A percentile compares a stretch with the other conserved stretches of the same genome.
Evolutionary conservation across 2,113 vertebrate species (phyloP).

Genomic region (Haemorhous mexicanus): DNA sequence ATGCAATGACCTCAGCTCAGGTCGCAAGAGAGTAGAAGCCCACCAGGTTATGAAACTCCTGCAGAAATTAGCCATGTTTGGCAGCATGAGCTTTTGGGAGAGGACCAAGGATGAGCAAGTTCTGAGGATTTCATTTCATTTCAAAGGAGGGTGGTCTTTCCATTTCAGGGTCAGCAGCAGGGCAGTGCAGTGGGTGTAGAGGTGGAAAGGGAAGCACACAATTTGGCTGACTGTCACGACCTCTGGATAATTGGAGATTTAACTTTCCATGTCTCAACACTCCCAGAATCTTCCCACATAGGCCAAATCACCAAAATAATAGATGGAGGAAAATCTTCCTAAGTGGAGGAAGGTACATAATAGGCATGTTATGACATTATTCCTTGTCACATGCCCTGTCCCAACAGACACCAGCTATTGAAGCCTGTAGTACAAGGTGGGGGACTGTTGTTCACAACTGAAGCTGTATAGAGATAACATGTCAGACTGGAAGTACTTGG

Average conservation of each 20-base stretch:
- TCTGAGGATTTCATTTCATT: conserved; percentile 37
- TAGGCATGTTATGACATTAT: background rate
- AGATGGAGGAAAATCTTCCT: background rate
- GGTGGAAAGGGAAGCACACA: conserved; percentile 36
- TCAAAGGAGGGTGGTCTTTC: conserved; percentile 63
- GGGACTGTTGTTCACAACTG: background rate
- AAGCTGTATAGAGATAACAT: background rate
- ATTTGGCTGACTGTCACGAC: conserved; percentile 54
- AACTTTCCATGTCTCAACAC: conserved; percentile 60
- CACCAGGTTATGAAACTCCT: conserved; percentile 60
- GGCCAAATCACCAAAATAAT: conserved; percentile 17
- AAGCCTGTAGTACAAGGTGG: background rate
- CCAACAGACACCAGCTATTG: background rate
- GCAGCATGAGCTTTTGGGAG: conserved; percentile 42
- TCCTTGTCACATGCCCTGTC: background rate
- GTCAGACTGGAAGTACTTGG: background rate
- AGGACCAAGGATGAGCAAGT: conserved; percentile 60
- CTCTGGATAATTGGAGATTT: conserved; percentile 49
- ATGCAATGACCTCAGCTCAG: conserved; percentile 65
- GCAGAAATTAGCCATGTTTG: conserved; percentile 61
- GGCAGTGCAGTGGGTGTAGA: conserved; percentile 59
- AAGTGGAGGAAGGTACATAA: background rate
- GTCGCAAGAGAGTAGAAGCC: conserved; percentile 66
- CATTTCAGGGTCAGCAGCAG: conserved; percentile 58
- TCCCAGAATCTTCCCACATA: conserved; percentile 52